A percentile compares a stretch with the other conserved stretches of the same genome.
Conservation (phyloP, 2,113 vertebrate genomes). For the Lota lota region DNA sequence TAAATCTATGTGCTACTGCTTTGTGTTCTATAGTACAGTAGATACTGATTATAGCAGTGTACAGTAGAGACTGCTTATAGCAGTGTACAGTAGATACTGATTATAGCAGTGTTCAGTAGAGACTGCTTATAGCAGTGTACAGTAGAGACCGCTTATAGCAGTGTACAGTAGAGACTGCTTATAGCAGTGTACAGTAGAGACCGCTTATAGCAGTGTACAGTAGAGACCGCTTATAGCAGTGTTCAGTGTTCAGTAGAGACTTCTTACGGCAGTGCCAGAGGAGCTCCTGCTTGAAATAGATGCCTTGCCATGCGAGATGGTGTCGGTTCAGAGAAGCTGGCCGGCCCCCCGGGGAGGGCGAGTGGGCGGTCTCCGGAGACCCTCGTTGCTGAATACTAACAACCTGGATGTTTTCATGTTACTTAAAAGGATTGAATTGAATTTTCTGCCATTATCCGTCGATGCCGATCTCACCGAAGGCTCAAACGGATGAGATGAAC, state of each 20-base stretch:
- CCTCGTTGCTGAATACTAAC: slow-evolving; percentile 49
- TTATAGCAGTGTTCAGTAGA: too few species aligned
- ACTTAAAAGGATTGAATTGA: slow-evolving; percentile 32
- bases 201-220: not conserved
- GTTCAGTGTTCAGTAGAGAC: too few species aligned
- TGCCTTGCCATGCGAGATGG: not conserved
- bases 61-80: too few species aligned
- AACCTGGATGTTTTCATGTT: slow-evolving; percentile 43
- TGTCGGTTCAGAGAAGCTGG: slow-evolving; percentile 15
- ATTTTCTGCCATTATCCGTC: slow-evolving; percentile 21
- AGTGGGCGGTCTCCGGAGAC: slow-evolving; percentile 41
- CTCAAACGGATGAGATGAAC: not conserved
- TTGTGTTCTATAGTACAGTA: too few species aligned
- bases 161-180: too few species aligned
- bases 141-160: too few species aligned
- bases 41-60: too few species aligned
- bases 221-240: not conserved
- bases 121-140: too few species aligned
- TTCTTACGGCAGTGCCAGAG: too few species aligned
- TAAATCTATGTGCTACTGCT: too few species aligned
- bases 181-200: not conserved
- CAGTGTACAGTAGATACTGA: too few species aligned
- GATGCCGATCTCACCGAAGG: slow-evolving; percentile 18
- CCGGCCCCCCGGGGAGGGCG: slow-evolving; percentile 20
- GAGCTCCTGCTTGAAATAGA: too few species aligned